Percentiles rank a stretch among this genome's conserved stretches.
Evolutionary conservation across 2,888 invertebrate species (phyloP).

Genomic region (Andrena marginata): DNA sequence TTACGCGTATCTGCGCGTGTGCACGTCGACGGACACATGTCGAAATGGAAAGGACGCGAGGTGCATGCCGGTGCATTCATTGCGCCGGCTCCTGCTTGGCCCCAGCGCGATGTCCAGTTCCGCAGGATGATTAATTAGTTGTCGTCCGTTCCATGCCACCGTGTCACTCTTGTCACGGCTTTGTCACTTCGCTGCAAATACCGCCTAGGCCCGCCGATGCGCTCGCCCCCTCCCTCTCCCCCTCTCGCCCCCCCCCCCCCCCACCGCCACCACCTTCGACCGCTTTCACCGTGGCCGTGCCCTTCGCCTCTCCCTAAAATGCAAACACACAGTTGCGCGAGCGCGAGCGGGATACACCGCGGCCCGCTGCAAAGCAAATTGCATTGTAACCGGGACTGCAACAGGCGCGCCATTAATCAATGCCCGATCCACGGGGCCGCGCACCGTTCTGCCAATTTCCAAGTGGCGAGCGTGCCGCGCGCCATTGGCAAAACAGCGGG

Average conservation of each 20-base stretch:
- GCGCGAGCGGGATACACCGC: slow-evolving; percentile 33
- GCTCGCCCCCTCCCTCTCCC: slow-evolving; percentile 1
- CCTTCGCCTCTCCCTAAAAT: slow-evolving; percentile 34
- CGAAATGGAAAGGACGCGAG: slow-evolving; percentile 73
- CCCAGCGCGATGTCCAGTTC: slow-evolving; percentile 61
- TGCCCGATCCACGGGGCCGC: slow-evolving; percentile 80
- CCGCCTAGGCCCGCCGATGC: slow-evolving; percentile 60
- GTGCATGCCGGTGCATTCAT: slow-evolving; percentile 81
- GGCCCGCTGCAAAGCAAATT: slow-evolving; percentile 80
- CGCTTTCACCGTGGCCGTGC: background rate
- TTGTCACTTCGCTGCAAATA: slow-evolving; percentile 84
- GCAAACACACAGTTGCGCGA: slow-evolving; percentile 56
- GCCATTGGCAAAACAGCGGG: slow-evolving; percentile 55
- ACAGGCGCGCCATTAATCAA: slow-evolving; percentile 85
- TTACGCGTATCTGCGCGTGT: background rate
- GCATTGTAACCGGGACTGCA: slow-evolving; percentile 85
- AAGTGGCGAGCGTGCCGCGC: slow-evolving; percentile 67
- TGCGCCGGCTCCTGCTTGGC: slow-evolving; percentile 57
- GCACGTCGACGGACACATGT: slow-evolving; percentile 58
- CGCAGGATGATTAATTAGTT: slow-evolving; percentile 84
- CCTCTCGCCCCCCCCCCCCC: too few species aligned
- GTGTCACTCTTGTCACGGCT: slow-evolving; percentile 85
- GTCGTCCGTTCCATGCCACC: slow-evolving; percentile 83
- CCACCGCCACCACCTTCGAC: slow-evolving; percentile 33
- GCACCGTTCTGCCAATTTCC: slow-evolving; percentile 82